Conservation (phyloP, 2,888 invertebrate genomes). For the Cosmia trapezina region DNA sequence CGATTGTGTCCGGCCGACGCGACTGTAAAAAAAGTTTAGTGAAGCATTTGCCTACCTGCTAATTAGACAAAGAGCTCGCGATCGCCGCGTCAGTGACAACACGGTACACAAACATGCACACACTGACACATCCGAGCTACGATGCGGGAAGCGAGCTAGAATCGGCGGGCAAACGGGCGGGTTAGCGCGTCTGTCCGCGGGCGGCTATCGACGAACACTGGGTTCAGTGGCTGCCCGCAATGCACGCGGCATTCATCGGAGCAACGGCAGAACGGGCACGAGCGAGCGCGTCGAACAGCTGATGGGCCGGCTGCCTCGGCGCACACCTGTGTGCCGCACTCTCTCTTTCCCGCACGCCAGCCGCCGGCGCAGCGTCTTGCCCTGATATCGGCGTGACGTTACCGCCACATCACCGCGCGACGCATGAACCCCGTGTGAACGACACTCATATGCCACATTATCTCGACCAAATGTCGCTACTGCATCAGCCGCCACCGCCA, state of each 20-base stretch:
- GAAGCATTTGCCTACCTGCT: constrained; percentile 87
- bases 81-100: constrained; percentile 83
- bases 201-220: constrained; percentile 84
- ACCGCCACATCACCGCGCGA: constrained; percentile 62
- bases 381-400: constrained; percentile 79
- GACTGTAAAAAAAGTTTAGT: constrained; percentile 75
- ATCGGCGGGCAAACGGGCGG: constrained; percentile 72
- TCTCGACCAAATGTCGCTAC: constrained; percentile 63
- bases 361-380: constrained; percentile 78
- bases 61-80: constrained; percentile 88
- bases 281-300: constrained; percentile 83
- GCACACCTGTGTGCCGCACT: constrained; percentile 87
- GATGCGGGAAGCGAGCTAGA: constrained; percentile 73
- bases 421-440: constrained; percentile 70
- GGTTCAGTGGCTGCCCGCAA: constrained; percentile 73
- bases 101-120: constrained; percentile 84
- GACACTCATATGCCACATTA: constrained; percentile 67
- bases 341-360: constrained; percentile 83
- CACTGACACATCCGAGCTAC: constrained; percentile 77
- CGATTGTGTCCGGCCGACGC: constrained; percentile 68
- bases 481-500: constrained; percentile 45
- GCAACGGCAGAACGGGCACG: constrained; percentile 77
- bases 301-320: constrained; percentile 80
- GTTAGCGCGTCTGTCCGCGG: constrained; percentile 81
- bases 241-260: constrained; percentile 73